A percentile compares a stretch with the other conserved stretches of the same genome.
Conservation (phyloP, 2,888 invertebrate genomes). For the Halocaridina rubra region DNA sequence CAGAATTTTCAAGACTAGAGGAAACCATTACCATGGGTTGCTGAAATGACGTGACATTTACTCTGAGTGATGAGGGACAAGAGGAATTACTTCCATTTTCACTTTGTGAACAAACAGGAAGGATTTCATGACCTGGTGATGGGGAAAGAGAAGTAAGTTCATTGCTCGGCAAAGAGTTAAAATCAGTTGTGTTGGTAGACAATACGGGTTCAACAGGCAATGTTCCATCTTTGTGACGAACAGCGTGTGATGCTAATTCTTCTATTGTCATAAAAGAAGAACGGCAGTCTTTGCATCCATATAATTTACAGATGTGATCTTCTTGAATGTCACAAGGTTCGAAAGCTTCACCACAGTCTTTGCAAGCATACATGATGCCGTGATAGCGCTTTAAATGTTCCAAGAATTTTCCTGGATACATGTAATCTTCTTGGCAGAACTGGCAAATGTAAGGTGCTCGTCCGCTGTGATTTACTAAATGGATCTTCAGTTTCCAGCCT, state of each 20-base stretch:
- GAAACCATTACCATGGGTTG: too few relatives aligned
- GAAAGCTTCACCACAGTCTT: slow-evolving; percentile 24
- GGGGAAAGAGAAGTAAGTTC: too few relatives aligned
- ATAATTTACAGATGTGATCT: slow-evolving; percentile 25
- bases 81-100: too few relatives aligned
- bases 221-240: too few relatives aligned
- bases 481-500: slow-evolving; percentile 49
- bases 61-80: too few relatives aligned
- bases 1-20: too few relatives aligned
- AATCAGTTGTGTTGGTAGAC: too few relatives aligned
- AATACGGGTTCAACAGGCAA: not conserved
- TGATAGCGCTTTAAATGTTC: slow-evolving; percentile 27
- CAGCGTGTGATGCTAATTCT: slow-evolving; percentile 13
- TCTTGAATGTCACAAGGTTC: not conserved
- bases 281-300: slow-evolving; percentile 35
- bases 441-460: slow-evolving; percentile 32
- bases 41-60: too few relatives aligned
- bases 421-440: slow-evolving; percentile 38
- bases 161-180: too few relatives aligned
- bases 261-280: not conserved
- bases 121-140: too few relatives aligned
- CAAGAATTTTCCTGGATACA: slow-evolving; percentile 46
- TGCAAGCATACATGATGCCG: slow-evolving; percentile 22
- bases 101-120: too few relatives aligned
- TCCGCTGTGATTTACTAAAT: slow-evolving; percentile 39